Base-by-base conservation (phyloP, 2,888 invertebrate species). In the Protophormia terraenovae region DNA sequence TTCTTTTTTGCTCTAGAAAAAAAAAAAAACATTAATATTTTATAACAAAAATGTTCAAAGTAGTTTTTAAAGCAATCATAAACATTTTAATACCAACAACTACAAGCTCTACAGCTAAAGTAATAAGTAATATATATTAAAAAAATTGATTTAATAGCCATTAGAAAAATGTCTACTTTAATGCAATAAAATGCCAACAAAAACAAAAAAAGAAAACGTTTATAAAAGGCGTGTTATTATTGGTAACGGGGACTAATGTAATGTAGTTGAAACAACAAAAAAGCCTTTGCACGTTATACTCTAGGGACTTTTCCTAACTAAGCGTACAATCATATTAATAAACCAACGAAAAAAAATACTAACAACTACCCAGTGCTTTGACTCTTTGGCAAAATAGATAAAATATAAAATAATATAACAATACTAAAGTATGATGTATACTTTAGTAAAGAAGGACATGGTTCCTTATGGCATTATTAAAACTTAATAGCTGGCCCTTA, bases 301-400 rank as follows among this genome's bases (percentile, higher is more conserved):
- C 90, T 79, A 53, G 90, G 89, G 91, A 90, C 87, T 89, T 88
- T 87, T 90, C 90, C 88, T 90, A 90, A 90, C 90, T 88, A 84
- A 82, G 53, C 83, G 67, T 77, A 88, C 88, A 90, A 90, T 90
- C 90, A 90, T 90, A 90, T 90, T 90, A 90, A 90, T 90, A 90
- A 89, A 83, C 32, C 73, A 81, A 29, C 45, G 58, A 75, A 50
- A 82, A 53, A 88, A 88, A 87, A 47, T n/a, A 86, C 87, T 53
- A 38, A 89, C 88, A 87, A 87, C n/a, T n/a, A n/a, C n/a, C n/a
- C n/a, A n/a, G n/a, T n/a, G n/a, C n/a, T n/a, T n/a, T n/a, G n/a
- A n/a, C n/a, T n/a, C n/a, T n/a, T n/a, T n/a, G 79, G 75, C 47
- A 27, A 69, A 35, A 64, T 24, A 71, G 72, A 76, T 78, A 84